Evolutionary conservation across 2,113 vertebrate species (phyloP).

Genomic region (Platysternon megacephalum): DNA sequence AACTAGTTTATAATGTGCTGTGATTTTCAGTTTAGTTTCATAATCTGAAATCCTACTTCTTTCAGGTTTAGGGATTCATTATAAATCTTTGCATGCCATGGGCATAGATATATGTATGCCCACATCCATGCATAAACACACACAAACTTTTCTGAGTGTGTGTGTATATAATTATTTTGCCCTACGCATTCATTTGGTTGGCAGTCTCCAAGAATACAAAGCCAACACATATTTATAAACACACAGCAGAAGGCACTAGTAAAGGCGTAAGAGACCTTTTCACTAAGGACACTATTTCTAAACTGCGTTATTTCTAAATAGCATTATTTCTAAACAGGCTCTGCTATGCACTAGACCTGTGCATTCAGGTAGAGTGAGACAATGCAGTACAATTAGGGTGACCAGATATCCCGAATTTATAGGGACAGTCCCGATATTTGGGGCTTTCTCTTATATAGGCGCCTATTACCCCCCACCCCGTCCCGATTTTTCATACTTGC

Average conservation of each 20-base stretch:
- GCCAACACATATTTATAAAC: too few species aligned
- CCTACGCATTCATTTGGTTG: background rate
- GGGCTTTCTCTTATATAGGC: too few species aligned
- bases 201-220: background rate
- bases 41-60: background rate
- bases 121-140: background rate
- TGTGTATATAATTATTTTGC: too few species aligned
- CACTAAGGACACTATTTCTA: background rate
- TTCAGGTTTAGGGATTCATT: background rate
- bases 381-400: too few species aligned
- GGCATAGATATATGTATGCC: background rate
- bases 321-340: background rate
- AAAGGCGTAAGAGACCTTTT: background rate
- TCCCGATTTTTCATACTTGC: too few species aligned
- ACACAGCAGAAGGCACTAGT: background rate
- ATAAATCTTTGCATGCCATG: background rate
- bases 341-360: background rate
- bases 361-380: background rate
- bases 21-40: background rate
- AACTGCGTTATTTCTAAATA: too few species aligned
- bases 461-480: too few species aligned
- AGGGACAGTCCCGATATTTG: too few species aligned
- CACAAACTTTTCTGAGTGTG: background rate
- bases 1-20: too few species aligned
- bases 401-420: too few species aligned